Evolutionary conservation across 2,113 vertebrate species (phyloP).

Genomic region (Forbesichthys papilliferus): DNA sequence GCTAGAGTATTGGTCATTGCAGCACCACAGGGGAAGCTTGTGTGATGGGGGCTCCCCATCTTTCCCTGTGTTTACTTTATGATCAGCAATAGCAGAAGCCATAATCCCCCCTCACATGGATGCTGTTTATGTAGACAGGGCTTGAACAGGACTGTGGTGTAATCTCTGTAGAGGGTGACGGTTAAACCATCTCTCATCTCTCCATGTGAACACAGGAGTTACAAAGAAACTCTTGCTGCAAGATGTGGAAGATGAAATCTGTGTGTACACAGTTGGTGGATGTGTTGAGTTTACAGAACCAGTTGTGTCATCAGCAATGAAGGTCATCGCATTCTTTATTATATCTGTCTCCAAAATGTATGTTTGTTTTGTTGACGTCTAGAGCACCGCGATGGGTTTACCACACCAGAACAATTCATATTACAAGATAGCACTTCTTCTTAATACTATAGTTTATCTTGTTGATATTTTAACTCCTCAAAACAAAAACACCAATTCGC

Average conservation of each 20-base stretch:
- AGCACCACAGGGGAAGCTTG: conserved; percentile 21
- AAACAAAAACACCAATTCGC: too few species aligned
- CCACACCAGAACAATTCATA: too few species aligned
- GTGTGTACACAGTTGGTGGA: conserved; percentile 12
- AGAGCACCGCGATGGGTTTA: too few species aligned
- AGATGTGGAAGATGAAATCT: conserved; percentile 29
- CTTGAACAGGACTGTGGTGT: conserved; percentile 39
- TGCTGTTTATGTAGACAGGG: conserved; percentile 53
- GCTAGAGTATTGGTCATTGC: conserved; percentile 33
- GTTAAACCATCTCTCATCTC: conserved; percentile 56
- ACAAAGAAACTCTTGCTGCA: conserved; percentile 22
- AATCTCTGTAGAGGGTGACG: conserved; percentile 53
- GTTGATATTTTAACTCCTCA: too few species aligned
- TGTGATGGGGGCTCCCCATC: conserved; percentile 41
- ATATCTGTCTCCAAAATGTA: background rate
- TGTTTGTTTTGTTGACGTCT: too few species aligned
- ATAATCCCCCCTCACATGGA: conserved; percentile 9
- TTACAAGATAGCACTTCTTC: too few species aligned
- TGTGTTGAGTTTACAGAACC: conserved; percentile 26
- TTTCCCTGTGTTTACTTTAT: conserved; percentile 44
- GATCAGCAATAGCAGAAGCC: conserved; percentile 43
- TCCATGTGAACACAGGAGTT: conserved; percentile 49
- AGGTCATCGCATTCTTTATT: background rate
- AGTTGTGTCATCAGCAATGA: background rate
- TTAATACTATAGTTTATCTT: too few species aligned